phyloP scores from a whole-genome alignment of 2,888 invertebrate genomes.

The Anagyrus pseudococci region DNA sequence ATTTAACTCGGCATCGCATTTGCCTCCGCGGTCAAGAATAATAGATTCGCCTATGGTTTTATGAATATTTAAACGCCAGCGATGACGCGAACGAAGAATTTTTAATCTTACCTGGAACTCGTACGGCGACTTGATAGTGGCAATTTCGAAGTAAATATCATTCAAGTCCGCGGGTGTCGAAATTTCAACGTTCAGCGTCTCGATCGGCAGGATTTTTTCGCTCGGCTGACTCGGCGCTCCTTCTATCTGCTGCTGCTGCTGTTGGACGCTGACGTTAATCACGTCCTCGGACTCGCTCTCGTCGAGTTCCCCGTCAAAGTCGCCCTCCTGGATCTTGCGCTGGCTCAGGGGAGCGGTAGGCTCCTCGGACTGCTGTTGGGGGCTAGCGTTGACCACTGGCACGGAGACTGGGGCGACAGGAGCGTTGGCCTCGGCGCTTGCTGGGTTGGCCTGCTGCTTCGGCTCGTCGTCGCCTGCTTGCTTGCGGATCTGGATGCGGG shows the following conservation, averaged over 20 bases:
- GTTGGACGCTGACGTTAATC: conserved; percentile 53
- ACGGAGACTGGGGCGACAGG: neutral
- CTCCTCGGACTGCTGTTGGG: conserved; percentile 63
- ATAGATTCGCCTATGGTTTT: no score
- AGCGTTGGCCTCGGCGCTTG: conserved; percentile 43
- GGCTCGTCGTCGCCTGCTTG: conserved; percentile 61
- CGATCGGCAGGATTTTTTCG: conserved; percentile 68
- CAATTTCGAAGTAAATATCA: conserved; percentile 88
- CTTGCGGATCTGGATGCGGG: conserved; percentile 81
- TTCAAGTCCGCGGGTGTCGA: conserved; percentile 86
- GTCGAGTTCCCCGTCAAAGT: conserved; percentile 68
- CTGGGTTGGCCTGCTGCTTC: conserved; percentile 44
- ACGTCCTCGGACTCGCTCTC: conserved; percentile 71
- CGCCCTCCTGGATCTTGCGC: conserved; percentile 49
- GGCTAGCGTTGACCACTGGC: conserved; percentile 40
- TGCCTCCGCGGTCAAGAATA: no score
- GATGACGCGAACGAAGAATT: neutral
- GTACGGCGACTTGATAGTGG: conserved; percentile 88
- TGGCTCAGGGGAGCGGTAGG: conserved; percentile 43
- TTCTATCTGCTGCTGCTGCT: conserved; percentile 42
- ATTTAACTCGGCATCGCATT: no score
- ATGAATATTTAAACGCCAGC: no score
- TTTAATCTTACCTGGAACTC: conserved; percentile 78
- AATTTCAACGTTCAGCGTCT: conserved; percentile 87
- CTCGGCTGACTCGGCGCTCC: conserved; percentile 40